These are phyloP conservation scores for Maconellicoccus hirsutus DNA, from an alignment of 1,140 invertebrate species.

Conservation along the genomic window DNA sequence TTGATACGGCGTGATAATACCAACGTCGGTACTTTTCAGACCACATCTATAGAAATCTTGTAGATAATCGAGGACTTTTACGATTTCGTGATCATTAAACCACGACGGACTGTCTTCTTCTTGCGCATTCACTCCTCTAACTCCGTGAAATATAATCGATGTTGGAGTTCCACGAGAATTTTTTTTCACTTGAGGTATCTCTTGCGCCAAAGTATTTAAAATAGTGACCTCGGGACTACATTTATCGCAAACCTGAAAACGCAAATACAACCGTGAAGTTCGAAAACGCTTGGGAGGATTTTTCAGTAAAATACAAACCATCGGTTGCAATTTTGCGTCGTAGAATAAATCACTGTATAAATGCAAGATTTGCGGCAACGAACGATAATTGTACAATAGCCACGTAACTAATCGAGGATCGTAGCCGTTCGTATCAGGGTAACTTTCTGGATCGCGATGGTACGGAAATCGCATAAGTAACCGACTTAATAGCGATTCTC, in stretches of 20 bases:
- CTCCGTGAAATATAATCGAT: conserved; percentile 63
- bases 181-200: conserved; percentile 34
- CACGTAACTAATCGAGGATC: conserved; percentile 58
- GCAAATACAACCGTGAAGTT: too few relatives aligned
- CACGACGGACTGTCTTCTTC: conserved; percentile 69
- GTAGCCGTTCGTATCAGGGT: conserved; percentile 42
- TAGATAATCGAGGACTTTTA: conserved; percentile 51
- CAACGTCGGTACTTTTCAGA: conserved; percentile 58
- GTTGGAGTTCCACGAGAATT: conserved; percentile 26
- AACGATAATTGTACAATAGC: conserved; percentile 63
- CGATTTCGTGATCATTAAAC: conserved; percentile 78
- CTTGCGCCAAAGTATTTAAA: conserved; percentile 31
- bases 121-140: conserved; percentile 60
- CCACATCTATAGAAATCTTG: conserved; percentile 50
- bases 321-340: conserved; percentile 50
- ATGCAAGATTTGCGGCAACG: conserved; percentile 59
- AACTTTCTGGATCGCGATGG: conserved; percentile 33
- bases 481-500: conserved; percentile 33
- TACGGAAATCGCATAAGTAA: conserved; percentile 32
- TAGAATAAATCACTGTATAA: conserved; percentile 75
- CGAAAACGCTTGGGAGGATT: too few relatives aligned
- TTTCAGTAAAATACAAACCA: conserved; percentile 34
- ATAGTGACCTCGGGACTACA: conserved; percentile 34
- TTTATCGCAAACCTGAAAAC: conserved; percentile 15
- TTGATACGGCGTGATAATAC: conserved; percentile 84